Base-by-base conservation (phyloP, 1,140 invertebrate genomes). In the Elysia chlorotica region DNA sequence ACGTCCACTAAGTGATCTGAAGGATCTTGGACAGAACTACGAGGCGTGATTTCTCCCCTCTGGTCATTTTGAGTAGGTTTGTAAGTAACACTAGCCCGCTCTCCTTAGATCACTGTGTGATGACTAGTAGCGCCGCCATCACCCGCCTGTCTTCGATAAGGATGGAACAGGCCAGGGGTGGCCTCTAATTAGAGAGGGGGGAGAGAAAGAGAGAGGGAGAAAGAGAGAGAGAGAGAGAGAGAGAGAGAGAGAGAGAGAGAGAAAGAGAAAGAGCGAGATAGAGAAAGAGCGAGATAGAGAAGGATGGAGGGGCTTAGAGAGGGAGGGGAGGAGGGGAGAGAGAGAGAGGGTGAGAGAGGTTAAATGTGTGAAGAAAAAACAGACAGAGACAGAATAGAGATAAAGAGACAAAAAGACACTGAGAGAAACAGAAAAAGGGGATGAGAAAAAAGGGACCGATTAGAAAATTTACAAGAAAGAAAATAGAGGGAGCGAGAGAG, bases 191-290 rank as follows among this genome's bases (percentile, higher is more conserved):
- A 28, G 37, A 17, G 10, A 48, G 25, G 31, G 5, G 2, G 31
- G 65, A 66, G 36, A 48, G 2, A 48, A 25, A 66, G 36, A 28
- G 25, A 48, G 65, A 66, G 2, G 23, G 31, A 48, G 65, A 66
- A 33, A 2, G 25, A 38, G 65, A 66, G n/a, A 28, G 25, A 10
- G 31, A 48, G 25, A 2, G 36, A 66, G 35, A 48, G 25, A 2
- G 35, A 66, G 2, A 48, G 25, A 2, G 36, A 66, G 33, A 66
- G 36, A 38, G 36, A 41, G 25, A 48, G 25, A 66, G 31, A 23
- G 21, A 66, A 31, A 66, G 36, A 66, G 21, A 28, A 25, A 66
- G 21, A 66, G 21, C 4, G 21, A 41, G 65, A 66, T 17, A 23
- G 25, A 38, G 65, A 66, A 21, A 25, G n/a, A 48, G 4, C 25